phyloP scores from a whole-genome alignment of 2,797 vertebrate genomes.

The Lutjanus campechanus region DNA sequence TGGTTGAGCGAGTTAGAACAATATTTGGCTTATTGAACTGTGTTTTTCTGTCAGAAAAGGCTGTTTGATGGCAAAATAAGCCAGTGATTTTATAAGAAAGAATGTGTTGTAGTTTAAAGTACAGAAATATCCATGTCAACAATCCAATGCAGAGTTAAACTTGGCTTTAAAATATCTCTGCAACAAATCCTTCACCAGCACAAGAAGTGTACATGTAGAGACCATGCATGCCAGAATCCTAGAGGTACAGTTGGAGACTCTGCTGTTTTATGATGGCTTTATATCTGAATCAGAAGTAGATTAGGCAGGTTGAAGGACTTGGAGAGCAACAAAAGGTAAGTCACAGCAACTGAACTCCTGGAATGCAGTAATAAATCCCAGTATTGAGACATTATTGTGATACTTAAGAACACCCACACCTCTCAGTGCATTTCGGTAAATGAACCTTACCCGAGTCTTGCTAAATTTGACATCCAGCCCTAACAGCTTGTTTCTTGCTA shows the following conservation, averaged over 20 bases:
- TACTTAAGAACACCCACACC: neutral
- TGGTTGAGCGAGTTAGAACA: too few relatives aligned
- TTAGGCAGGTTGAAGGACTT: neutral
- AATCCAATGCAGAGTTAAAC: neutral
- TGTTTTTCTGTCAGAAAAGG: too few relatives aligned
- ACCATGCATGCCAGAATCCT: neutral
- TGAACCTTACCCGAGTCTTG: neutral
- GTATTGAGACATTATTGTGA: neutral
- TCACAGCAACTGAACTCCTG: constrained; percentile 3
- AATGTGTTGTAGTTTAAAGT: neutral
- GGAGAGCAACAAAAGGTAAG: constrained; percentile 46
- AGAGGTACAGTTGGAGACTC: neutral
- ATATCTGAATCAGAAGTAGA: neutral
- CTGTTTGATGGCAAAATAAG: too few relatives aligned
- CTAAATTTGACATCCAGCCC: constrained; percentile 40
- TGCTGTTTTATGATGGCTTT: neutral
- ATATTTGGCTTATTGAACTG: too few relatives aligned
- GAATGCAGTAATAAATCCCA: constrained; percentile 29
- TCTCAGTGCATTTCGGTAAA: constrained; percentile 10
- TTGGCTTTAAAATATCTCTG: neutral
- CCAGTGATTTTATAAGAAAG: neutral
- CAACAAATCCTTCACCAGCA: neutral
- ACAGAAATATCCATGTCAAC: neutral
- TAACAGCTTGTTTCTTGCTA: constrained; percentile 78
- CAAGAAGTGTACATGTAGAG: neutral